Percentiles rank a stretch among this genome's conserved stretches.
phyloP scores from a whole-genome alignment of 2,113 vertebrate genomes.

The Peucedramus taeniatus region DNA sequence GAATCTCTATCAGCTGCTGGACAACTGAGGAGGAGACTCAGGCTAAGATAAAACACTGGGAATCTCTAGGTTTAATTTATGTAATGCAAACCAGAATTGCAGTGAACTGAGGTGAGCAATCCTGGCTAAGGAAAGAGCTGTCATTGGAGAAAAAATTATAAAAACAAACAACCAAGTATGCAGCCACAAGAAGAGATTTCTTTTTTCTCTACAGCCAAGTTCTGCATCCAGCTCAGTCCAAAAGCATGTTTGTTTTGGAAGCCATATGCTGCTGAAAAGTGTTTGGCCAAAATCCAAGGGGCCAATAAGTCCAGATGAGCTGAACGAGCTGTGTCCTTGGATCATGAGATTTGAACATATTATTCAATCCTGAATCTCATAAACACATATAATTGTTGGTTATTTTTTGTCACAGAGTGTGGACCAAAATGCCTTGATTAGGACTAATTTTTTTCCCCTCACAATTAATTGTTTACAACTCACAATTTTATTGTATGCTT shows the following conservation, averaged over 20 bases:
- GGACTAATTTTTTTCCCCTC: neutral
- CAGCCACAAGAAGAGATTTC: neutral
- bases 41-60: neutral
- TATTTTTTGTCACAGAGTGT: neutral
- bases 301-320: conserved; percentile 20
- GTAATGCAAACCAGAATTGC: neutral
- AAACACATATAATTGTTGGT: neutral
- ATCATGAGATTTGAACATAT: neutral
- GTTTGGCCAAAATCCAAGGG: conserved; percentile 34
- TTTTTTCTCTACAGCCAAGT: conserved; percentile 20
- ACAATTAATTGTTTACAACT: neutral
- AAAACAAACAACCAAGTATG: neutral
- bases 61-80: neutral
- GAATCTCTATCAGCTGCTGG: neutral
- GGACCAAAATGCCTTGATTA: neutral
- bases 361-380: neutral
- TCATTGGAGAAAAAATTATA: neutral
- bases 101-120: neutral
- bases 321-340: neutral
- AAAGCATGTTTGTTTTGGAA: conserved; percentile 58
- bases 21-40: neutral
- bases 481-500: neutral
- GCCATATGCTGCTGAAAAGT: conserved; percentile 9
- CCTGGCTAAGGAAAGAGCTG: neutral
- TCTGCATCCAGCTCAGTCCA: neutral